phyloP scores from a whole-genome alignment of 2,888 invertebrate genomes.

The Biston betularia region DNA sequence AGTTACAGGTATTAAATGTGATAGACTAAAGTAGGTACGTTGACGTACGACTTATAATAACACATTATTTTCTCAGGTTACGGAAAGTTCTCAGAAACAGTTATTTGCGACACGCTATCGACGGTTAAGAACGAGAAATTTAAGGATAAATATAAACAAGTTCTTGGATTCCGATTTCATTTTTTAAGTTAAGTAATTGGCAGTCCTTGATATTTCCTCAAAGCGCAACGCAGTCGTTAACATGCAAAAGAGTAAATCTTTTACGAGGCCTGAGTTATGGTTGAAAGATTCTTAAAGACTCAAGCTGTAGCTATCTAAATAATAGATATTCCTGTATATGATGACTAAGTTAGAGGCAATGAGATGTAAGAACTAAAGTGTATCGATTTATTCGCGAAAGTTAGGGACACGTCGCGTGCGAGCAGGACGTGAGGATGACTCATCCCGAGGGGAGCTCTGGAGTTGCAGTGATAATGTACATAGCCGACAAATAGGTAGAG shows the following conservation, averaged over 20 bases:
- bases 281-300: too few relatives aligned
- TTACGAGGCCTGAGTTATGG: neutral
- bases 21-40: neutral
- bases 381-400: constrained; percentile 37
- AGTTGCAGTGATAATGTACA: constrained; percentile 60
- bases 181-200: constrained; percentile 1
- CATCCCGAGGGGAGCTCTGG: constrained; percentile 55
- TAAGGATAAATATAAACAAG: constrained; percentile 22
- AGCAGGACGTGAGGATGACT: constrained; percentile 51
- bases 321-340: too few relatives aligned
- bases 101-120: constrained; percentile 32
- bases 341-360: too few relatives aligned
- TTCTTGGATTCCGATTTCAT: constrained; percentile 6
- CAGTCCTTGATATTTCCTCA: constrained; percentile 11
- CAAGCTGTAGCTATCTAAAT: too few relatives aligned
- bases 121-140: constrained; percentile 5
- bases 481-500: constrained; percentile 48
- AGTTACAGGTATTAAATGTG: neutral
- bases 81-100: constrained; percentile 13
- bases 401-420: constrained; percentile 39
- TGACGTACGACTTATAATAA: neutral
- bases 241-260: neutral
- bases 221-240: neutral
- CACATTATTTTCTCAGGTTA: constrained; percentile 8
- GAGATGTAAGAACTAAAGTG: neutral